Percentiles rank a stretch among this genome's conserved stretches.
phyloP scores from a whole-genome alignment of 1,140 invertebrate genomes.

The Halyomorpha halys region DNA sequence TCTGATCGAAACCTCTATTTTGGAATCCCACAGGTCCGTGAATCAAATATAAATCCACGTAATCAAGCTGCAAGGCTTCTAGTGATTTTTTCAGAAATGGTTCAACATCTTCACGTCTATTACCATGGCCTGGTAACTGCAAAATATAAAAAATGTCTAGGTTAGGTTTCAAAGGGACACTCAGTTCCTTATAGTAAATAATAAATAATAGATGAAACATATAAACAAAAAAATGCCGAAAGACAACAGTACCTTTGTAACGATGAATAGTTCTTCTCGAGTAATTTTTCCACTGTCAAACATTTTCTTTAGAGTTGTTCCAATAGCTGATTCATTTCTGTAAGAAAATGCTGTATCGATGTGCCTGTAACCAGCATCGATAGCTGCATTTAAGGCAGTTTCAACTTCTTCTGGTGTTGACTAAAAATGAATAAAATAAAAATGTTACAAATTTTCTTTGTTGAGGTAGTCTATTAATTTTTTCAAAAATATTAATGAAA shows the following conservation, averaged over 20 bases:
- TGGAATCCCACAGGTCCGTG: conserved; percentile 44
- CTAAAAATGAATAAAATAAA: no score
- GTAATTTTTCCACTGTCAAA: conserved; percentile 53
- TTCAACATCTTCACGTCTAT: conserved; percentile 44
- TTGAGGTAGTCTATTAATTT: no score
- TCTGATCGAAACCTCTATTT: conserved; percentile 21
- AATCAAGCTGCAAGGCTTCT: conserved; percentile 47
- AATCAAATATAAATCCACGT: conserved; percentile 59
- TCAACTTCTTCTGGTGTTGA: conserved; percentile 26
- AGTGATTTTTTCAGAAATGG: conserved; percentile 49
- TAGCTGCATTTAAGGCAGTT: conserved; percentile 44
- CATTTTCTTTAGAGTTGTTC: conserved; percentile 61
- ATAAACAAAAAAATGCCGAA: no score
- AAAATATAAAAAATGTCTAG: not conserved
- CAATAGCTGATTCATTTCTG: conserved; percentile 69
- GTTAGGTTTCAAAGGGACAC: no score
- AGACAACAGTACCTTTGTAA: conserved; percentile 52
- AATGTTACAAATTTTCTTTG: no score
- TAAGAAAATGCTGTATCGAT: conserved; percentile 78
- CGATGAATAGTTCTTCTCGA: conserved; percentile 69
- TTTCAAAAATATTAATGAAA: no score
- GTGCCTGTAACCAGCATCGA: conserved; percentile 57
- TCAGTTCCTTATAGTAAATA: no score
- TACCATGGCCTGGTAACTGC: conserved; percentile 34
- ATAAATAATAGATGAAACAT: no score